These are phyloP conservation scores for Paramuricea clavata DNA, from an alignment of 92 coral and sea anemone species.

Conservation along the genomic window DNA sequence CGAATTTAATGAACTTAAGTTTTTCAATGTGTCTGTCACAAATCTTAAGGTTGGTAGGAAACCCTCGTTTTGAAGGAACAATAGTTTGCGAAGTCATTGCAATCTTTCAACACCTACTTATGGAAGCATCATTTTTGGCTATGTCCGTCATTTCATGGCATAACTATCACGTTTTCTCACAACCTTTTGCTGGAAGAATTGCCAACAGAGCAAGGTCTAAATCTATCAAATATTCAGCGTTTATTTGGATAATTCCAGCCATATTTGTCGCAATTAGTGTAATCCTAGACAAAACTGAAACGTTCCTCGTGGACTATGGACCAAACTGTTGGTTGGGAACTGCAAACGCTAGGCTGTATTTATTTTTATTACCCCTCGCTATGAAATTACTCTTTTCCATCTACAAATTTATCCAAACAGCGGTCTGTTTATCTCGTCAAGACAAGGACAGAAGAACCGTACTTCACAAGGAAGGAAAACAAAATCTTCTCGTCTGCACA, in stretches of 20 bases:
- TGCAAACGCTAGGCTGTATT: background rate
- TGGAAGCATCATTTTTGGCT: background rate
- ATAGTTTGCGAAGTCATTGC: background rate
- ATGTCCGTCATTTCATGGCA: background rate
- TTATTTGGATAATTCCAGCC: background rate
- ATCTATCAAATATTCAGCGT: background rate
- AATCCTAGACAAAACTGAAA: background rate
- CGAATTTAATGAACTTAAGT: background rate
- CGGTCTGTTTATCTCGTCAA: background rate
- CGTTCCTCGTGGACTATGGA: background rate
- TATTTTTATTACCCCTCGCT: background rate
- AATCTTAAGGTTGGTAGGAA: background rate
- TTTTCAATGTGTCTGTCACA: background rate
- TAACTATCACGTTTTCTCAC: background rate
- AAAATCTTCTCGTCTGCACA: background rate
- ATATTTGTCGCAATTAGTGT: background rate
- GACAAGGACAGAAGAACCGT: background rate
- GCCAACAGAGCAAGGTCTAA: background rate
- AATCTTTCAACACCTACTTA: background rate
- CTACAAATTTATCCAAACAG: conserved; percentile 5
- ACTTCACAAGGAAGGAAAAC: background rate
- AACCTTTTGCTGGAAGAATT: background rate
- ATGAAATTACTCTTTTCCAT: background rate
- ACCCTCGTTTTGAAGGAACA: background rate
- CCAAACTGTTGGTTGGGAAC: background rate